Evolutionary conservation across 2,797 vertebrate genomes (phyloP), one percentile per base, ranked within the genome.

Genomic region (Chelmon rostratus): DNA sequence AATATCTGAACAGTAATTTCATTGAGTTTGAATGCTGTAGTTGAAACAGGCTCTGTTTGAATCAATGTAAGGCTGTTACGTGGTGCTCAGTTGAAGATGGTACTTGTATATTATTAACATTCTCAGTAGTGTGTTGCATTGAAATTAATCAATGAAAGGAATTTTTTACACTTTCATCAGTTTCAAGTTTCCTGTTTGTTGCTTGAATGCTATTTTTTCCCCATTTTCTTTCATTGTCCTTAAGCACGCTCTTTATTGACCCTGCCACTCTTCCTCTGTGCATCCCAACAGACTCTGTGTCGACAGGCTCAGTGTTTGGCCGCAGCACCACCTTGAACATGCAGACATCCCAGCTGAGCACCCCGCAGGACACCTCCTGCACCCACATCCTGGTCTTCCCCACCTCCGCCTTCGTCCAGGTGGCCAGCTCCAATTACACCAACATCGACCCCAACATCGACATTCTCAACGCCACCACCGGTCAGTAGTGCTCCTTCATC

Each of bases 331-430:
- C 98, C 53, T 93, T 99, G 71, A 99, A 98, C 88, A 98, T 98
- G 97, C 98, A 99, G 92, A 98, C 98, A 0, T 98, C 98, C 9
- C 98, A 99, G 94, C 96, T 99, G 79, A 99, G 96, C 88, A 99
- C 98, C 25, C 98, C 98, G 0, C 98, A 99, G 94, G 98, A 99
- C 93, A 99, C 98, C 3, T 99, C 98, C 18, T 99, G 98, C 94
- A 99, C 98, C 73, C 98, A 99, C 76, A 99, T 99, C 82, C 95
- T 99, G 56, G 98, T 99, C 84, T 99, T 99, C 82, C 98, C 98
- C 92, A 99, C 98, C 15, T 99, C 98, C 40, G 98, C 98, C 31
- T 97, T 95, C 19, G 97, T 99, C 87, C 98, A 99, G 93, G 96
- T 99, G 85, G 97, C 98, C 76, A 97, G 95, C 79, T 97, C 97